Percentiles rank a stretch among this genome's conserved stretches.
phyloP scores from a whole-genome alignment of 1,140 invertebrate genomes.

The Diprion similis region DNA sequence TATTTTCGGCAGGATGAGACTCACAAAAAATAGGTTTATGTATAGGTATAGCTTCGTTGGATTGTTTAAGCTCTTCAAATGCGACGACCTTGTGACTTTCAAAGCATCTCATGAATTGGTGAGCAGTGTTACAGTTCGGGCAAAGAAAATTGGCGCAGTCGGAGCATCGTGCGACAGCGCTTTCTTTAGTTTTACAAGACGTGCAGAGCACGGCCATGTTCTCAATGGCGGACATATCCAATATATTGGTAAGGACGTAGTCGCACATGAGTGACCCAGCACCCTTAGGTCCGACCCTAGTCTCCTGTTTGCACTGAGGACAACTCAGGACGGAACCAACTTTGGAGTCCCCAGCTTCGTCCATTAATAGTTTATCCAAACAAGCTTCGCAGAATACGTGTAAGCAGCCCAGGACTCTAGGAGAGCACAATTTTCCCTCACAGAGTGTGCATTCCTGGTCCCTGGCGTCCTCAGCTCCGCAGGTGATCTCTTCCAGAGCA shows the following conservation, averaged over 20 bases:
- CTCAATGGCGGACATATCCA: conserved; percentile 84
- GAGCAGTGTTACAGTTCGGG: conserved; percentile 91
- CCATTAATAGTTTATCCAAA: conserved; percentile 78
- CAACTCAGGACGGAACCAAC: conserved; percentile 68
- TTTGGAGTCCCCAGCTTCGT: conserved; percentile 71
- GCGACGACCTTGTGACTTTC: conserved; percentile 89
- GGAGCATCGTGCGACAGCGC: conserved; percentile 88
- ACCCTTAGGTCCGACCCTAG: conserved; percentile 75
- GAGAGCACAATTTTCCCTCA: conserved; percentile 76
- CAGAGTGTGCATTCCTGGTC: conserved; percentile 59
- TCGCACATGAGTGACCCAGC: conserved; percentile 79
- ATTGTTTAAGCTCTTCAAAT: conserved; percentile 85
- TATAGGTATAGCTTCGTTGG: conserved; percentile 75
- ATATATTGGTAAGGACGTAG: conserved; percentile 83
- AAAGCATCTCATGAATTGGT: conserved; percentile 94
- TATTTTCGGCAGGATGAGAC: conserved; percentile 76
- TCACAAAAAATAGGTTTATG: conserved; percentile 85
- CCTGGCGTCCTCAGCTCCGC: conserved; percentile 34
- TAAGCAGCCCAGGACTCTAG: conserved; percentile 87
- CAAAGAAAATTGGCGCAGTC: conserved; percentile 95
- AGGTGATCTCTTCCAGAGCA: conserved; percentile 44
- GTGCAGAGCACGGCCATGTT: conserved; percentile 81
- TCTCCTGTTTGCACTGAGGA: conserved; percentile 85
- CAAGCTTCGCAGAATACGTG: conserved; percentile 93
- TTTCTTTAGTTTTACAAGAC: conserved; percentile 88